phyloP scores from a whole-genome alignment of 2,113 vertebrate genomes.

The Amphiprion percula region DNA sequence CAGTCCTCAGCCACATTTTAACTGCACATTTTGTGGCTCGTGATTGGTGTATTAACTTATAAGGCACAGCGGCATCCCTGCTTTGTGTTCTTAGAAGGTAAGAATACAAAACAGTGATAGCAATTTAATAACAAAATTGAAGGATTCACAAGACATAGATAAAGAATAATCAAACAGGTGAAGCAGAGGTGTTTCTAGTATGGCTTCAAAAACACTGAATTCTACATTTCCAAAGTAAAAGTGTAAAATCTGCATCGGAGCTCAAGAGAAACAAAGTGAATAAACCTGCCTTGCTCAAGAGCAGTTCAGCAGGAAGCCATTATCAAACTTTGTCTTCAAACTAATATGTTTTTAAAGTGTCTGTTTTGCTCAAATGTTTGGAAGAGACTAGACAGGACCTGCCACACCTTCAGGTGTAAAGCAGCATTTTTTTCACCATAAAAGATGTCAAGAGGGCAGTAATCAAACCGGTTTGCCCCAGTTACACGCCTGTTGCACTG shows the following conservation, averaged over 20 bases:
- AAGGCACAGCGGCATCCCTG: neutral
- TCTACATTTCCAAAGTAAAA: too few relatives aligned
- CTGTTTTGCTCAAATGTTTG: too few relatives aligned
- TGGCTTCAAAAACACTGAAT: too few relatives aligned
- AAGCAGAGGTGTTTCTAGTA: too few relatives aligned
- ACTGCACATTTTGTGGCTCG: neutral
- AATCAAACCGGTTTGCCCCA: constrained; percentile 50
- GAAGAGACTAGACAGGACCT: too few relatives aligned
- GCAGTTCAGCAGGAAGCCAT: too few relatives aligned
- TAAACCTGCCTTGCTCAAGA: too few relatives aligned
- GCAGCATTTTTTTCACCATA: neutral
- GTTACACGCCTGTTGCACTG: neutral
- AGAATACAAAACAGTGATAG: neutral
- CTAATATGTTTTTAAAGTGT: too few relatives aligned
- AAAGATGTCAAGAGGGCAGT: neutral
- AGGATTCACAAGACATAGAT: neutral
- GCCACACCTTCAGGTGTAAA: neutral
- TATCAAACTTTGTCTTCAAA: neutral
- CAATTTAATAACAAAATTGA: neutral
- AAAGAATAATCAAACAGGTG: too few relatives aligned
- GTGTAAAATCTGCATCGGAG: too few relatives aligned
- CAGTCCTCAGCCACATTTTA: neutral
- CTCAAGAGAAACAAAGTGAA: too few relatives aligned
- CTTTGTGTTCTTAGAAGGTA: constrained; percentile 2
- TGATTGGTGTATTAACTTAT: too few relatives aligned